These are phyloP conservation scores for Spongilla lacustris DNA, from an alignment of 37 sponge, comb jelly and placozoan species.

Conservation along the genomic window DNA sequence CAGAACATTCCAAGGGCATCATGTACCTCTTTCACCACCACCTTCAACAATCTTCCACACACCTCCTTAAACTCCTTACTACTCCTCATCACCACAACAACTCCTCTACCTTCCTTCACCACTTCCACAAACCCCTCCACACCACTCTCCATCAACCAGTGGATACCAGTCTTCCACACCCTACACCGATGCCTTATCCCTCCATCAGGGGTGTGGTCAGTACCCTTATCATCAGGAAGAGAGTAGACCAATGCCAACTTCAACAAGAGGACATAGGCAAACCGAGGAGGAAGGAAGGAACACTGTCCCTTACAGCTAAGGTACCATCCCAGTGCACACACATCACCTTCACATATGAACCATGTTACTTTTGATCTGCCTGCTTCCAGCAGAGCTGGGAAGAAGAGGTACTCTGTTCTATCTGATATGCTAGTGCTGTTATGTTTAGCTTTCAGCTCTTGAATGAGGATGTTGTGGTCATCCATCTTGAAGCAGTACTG, in stretches of 20 bases:
- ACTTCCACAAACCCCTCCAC: slow-evolving; percentile 42
- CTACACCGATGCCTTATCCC: slow-evolving; percentile 16
- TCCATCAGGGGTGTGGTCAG: neutral
- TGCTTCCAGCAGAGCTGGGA: slow-evolving; percentile 31
- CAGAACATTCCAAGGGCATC: slow-evolving; percentile 22
- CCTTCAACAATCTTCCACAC: slow-evolving; percentile 14
- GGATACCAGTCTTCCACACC: slow-evolving; percentile 56
- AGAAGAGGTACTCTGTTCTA: slow-evolving; percentile 8
- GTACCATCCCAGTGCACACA: slow-evolving; percentile 35
- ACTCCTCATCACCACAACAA: slow-evolving; percentile 31
- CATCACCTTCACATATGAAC: neutral
- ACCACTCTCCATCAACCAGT: slow-evolving; percentile 38
- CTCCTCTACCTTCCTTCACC: slow-evolving; percentile 13
- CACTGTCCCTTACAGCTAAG: slow-evolving; percentile 4
- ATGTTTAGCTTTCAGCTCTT: neutral
- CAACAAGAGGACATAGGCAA: slow-evolving; percentile 34
- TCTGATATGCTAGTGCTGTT: neutral
- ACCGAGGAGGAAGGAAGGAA: slow-evolving; percentile 41
- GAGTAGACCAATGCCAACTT: slow-evolving; percentile 24
- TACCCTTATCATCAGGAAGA: neutral
- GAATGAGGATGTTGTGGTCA: neutral
- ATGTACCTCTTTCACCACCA: slow-evolving; percentile 13
- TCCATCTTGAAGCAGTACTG: slow-evolving; percentile 21
- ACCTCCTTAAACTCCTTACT: neutral
- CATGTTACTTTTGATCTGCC: neutral